Percentiles rank a stretch among this genome's conserved stretches.
Conservation (phyloP, 1,140 invertebrate genomes). For the Drosophila serrata region DNA sequence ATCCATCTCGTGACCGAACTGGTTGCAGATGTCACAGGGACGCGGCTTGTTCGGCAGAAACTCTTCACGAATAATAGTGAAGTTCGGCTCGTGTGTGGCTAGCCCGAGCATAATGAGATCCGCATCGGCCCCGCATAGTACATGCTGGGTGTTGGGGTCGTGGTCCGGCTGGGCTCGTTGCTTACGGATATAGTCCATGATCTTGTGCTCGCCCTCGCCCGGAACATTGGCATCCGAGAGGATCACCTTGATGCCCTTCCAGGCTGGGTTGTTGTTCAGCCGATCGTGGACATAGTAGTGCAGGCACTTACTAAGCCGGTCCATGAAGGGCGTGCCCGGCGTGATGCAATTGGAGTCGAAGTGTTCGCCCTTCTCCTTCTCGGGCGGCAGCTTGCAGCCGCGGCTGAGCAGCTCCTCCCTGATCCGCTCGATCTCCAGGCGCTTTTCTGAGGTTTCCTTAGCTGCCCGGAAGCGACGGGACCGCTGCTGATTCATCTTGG, state of each 20-base stretch:
- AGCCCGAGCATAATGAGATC: constrained; percentile 99
- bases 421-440: constrained; percentile 93
- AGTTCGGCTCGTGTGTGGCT: constrained; percentile 99
- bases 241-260: constrained; percentile 97
- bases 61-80: constrained; percentile 99
- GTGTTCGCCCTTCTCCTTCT: constrained; percentile 95
- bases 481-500: constrained; percentile 99
- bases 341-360: constrained; percentile 99
- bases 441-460: constrained; percentile 97
- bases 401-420: constrained; percentile 88
- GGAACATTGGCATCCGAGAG: constrained; percentile 99
- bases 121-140: constrained; percentile 98
- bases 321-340: constrained; percentile 99
- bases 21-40: constrained; percentile 98
- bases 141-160: constrained; percentile 99
- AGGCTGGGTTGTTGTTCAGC: constrained; percentile 97
- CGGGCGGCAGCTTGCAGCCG: constrained; percentile 91
- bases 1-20: constrained; percentile 98
- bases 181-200: constrained; percentile 99
- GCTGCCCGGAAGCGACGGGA: constrained; percentile 98
- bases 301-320: constrained; percentile 95
- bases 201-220: constrained; percentile 99
- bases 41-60: constrained; percentile 98
- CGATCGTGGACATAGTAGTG: constrained; percentile 98
- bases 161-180: constrained; percentile 98